phyloP scores from a whole-genome alignment of 2,113 vertebrate species.

The Accipiter virgatus region DNA sequence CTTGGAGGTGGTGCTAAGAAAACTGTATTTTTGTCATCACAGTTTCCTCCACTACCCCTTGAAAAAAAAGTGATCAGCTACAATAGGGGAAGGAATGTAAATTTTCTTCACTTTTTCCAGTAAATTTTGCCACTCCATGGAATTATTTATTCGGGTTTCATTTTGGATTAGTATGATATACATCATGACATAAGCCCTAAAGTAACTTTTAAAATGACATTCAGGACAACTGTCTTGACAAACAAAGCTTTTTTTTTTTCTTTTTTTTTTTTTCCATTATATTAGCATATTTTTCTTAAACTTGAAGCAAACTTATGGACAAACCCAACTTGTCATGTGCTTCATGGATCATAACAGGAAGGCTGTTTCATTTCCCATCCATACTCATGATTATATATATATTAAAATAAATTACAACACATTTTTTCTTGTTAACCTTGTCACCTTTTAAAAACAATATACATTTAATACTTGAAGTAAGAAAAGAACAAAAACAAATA shows the following conservation, averaged over 20 bases:
- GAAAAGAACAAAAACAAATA: conserved; percentile 55
- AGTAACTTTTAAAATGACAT: conserved; percentile 34
- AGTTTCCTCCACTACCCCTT: background rate
- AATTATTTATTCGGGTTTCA: conserved; percentile 57
- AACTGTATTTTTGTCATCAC: background rate
- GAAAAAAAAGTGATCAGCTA: background rate
- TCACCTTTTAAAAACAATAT: conserved; percentile 66
- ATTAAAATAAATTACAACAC: conserved; percentile 63
- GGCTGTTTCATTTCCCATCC: conserved; percentile 28
- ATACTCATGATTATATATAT: conserved; percentile 50
- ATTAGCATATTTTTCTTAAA: conserved; percentile 42
- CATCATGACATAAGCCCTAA: conserved; percentile 40
- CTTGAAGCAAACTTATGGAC: conserved; percentile 16
- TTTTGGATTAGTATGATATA: conserved; percentile 29
- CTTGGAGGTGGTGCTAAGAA: fast-evolving
- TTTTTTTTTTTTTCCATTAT: background rate
- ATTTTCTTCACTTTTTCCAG: conserved; percentile 32
- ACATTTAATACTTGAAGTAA: conserved; percentile 65
- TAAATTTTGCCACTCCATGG: conserved; percentile 24
- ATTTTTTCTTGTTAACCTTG: conserved; percentile 41
- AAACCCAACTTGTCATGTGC: conserved; percentile 33
- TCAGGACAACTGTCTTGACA: conserved; percentile 45
- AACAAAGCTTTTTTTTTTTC: conserved; percentile 4
- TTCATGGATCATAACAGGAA: conserved; percentile 47
- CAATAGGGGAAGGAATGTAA: background rate